Base-by-base conservation (phyloP, 2,888 invertebrate species). In the Pocota personata region DNA sequence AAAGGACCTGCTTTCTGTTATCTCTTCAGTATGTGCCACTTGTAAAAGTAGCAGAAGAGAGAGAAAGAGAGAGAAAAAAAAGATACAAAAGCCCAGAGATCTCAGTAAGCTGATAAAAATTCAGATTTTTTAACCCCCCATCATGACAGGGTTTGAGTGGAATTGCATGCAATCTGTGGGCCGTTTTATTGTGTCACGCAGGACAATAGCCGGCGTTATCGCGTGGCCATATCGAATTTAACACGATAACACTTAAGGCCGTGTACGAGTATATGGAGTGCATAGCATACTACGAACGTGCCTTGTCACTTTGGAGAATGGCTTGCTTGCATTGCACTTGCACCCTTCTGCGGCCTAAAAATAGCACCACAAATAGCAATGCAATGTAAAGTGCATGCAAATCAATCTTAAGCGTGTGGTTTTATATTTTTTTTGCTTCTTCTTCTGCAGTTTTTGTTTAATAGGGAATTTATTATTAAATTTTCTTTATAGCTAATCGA, bases 141-240 rank as follows among this genome's bases (percentile, higher is more conserved):
- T 69, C 50, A 71, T 52, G 80, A 75, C 37, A 64, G 57, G 12
- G 21, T 30, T 16, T 55, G n/a, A 32, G 21, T 27, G 14, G 19
- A 66, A 62, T 67, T 79, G 73, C 73, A 84, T 84, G 79, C 69
- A 84, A 71, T 80, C 66, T 55, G 80, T 71, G 52, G 58, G 80
- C 55, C 66, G 71, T 66, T 86, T 86, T 72, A 80, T 86, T 76
- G 75, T 86, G 80, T 80, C 84, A 86, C 80, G 84, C 84, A 86
- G 71, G 43, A 50, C 80, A 76, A 52, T 66, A 10, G 48, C 75
- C 64, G 60, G 80, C 80, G 66, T 57, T 80, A 86, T 80, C 84
- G 84, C 71, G 71, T 86, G 80, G 66, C 76, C 58, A 76, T 86
- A 86, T 86, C 84, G 75, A 80, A 75, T 80, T 76, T 76, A 86